Percentiles rank a stretch among this genome's conserved stretches.
These are phyloP conservation scores for Lithophane semibrunnea DNA, from an alignment of 2,888 invertebrate species.

Conservation along the genomic window DNA sequence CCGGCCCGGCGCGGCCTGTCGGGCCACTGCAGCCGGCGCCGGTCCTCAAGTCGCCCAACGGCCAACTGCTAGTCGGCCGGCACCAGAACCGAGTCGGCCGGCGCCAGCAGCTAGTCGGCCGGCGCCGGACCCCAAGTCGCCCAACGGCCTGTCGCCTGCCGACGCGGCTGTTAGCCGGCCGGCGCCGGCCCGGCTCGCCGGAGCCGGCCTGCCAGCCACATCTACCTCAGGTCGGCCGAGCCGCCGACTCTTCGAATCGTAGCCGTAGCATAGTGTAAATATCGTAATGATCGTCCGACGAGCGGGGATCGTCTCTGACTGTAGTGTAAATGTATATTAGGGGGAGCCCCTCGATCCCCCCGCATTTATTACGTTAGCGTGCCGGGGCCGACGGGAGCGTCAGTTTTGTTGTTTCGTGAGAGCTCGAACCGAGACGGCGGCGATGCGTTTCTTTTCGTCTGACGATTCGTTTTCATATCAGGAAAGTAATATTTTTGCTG, in stretches of 20 bases:
- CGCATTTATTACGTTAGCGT: constrained; percentile 77
- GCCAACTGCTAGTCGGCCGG: constrained; percentile 51
- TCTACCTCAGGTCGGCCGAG: constrained; percentile 81
- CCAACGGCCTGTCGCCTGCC: constrained; percentile 55
- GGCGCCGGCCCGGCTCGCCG: constrained; percentile 47
- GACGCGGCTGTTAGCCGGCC: constrained; percentile 58
- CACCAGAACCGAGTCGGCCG: constrained; percentile 5
- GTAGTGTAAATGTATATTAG: constrained; percentile 72
- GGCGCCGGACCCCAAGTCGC: constrained; percentile 41
- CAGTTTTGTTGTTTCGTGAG: constrained; percentile 69
- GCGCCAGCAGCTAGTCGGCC: constrained; percentile 9
- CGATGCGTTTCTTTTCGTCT: constrained; percentile 72
- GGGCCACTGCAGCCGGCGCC: constrained; percentile 40
- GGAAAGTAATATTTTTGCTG: constrained; percentile 80
- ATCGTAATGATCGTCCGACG: constrained; percentile 55
- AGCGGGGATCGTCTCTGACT: constrained; percentile 66
- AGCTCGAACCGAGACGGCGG: constrained; percentile 64
- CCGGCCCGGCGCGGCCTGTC: background rate
- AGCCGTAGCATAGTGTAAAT: constrained; percentile 79
- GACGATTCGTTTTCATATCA: constrained; percentile 83
- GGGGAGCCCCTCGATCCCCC: constrained; percentile 73
- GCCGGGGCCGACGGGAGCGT: constrained; percentile 63
- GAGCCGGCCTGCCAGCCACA: constrained; percentile 59
- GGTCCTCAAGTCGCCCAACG: constrained; percentile 2
- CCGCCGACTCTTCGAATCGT: constrained; percentile 86